A percentile compares a stretch with the other conserved stretches of the same genome.
phyloP scores from a whole-genome alignment of 1,140 invertebrate genomes.

The Nebria ingens region DNA sequence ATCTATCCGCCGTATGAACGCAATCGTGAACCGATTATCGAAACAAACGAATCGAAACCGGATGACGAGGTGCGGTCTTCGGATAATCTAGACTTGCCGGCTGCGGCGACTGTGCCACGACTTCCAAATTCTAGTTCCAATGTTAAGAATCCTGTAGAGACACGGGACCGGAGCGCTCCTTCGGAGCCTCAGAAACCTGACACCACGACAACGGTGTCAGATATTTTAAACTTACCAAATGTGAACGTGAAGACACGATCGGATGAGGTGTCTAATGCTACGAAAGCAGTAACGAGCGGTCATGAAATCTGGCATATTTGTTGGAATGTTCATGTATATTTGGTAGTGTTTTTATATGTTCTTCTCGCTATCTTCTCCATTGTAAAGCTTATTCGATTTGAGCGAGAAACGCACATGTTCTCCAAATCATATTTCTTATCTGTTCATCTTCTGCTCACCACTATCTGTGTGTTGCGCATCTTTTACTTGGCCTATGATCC shows the following conservation, averaged over 20 bases:
- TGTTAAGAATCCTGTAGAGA: no score
- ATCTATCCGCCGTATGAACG: no score
- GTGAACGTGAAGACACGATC: constrained; percentile 24
- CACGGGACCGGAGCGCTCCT: not conserved
- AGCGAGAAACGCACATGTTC: constrained; percentile 67
- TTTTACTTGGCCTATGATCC: constrained; percentile 83
- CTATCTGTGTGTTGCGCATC: constrained; percentile 68
- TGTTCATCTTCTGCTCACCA: constrained; percentile 66
- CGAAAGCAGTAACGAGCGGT: constrained; percentile 22
- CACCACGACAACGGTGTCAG: constrained; percentile 28
- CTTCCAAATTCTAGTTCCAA: not conserved
- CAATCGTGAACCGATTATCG: constrained; percentile 33
- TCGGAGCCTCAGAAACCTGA: constrained; percentile 15
- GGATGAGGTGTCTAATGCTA: constrained; percentile 22
- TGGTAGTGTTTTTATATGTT: constrained; percentile 70
- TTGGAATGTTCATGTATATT: constrained; percentile 82
- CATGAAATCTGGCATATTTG: constrained; percentile 62
- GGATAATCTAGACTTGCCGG: not conserved
- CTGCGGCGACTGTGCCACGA: not conserved
- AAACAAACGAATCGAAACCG: constrained; percentile 27
- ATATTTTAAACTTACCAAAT: constrained; percentile 29
- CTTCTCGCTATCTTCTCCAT: constrained; percentile 71
- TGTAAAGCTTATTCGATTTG: constrained; percentile 69
- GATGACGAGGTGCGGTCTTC: no score
- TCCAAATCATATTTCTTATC: constrained; percentile 75